Conservation (phyloP, 2,797 vertebrate species). For the Syngnathus acus region DNA sequence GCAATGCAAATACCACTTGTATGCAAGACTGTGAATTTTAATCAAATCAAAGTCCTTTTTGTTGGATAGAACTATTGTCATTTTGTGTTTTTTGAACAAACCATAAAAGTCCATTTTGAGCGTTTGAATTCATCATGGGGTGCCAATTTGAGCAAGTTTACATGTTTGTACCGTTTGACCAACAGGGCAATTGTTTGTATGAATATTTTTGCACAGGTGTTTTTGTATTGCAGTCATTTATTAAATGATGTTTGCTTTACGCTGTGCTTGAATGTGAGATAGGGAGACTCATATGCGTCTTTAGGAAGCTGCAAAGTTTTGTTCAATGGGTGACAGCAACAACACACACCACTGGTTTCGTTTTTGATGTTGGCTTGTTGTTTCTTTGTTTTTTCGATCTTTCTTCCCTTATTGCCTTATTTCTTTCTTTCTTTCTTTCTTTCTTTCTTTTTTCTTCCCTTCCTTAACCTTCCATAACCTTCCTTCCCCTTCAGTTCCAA, state of each 20-base stretch:
- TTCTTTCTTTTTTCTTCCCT: no score
- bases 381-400: no score
- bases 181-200: slow-evolving; percentile 62
- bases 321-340: no score
- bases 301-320: not conserved
- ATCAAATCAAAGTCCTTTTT: slow-evolving; percentile 46
- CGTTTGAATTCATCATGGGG: slow-evolving; percentile 7
- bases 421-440: no score
- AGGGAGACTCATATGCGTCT: not conserved
- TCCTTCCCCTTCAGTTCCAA: not conserved
- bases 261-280: slow-evolving; percentile 3
- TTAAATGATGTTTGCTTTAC: slow-evolving; percentile 69
- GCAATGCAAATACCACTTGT: slow-evolving; percentile 62
- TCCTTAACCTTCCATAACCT: no score
- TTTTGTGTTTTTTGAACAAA: slow-evolving; percentile 12
- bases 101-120: slow-evolving; percentile 24
- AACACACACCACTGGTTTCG: not conserved
- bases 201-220: slow-evolving; percentile 73
- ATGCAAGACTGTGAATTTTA: slow-evolving; percentile 73
- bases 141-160: slow-evolving; percentile 52
- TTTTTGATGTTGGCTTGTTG: no score
- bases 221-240: slow-evolving; percentile 74
- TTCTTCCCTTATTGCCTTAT: no score
- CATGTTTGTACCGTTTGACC: slow-evolving; percentile 47
- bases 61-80: slow-evolving; percentile 27